Base-by-base conservation (phyloP, 2,888 invertebrate genomes). In the Exocentrus adspersus region DNA sequence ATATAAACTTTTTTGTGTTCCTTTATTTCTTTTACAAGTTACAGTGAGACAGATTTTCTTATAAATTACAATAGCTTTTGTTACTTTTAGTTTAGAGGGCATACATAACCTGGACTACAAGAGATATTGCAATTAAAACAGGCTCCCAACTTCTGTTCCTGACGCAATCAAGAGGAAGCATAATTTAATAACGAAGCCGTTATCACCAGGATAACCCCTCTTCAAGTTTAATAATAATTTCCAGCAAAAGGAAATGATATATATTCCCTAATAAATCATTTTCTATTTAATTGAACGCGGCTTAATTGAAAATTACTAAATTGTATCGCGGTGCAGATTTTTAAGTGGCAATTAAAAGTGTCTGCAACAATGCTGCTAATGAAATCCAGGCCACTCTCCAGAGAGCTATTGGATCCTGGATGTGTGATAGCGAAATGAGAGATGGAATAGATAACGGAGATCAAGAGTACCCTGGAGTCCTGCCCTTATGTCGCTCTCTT, bases 391-490 rank as follows among this genome's bases (percentile, higher is more conserved):
- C n/a, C n/a, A n/a, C 52, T 65, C 46, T 74, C 74, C 57, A 30
- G 70, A 69, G 73, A 68, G 69, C 67, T 64, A 73, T 71, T 66
- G 66, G 66, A 61, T 65, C 64, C 71, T 68, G 68, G 62, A 67
- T 71, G 71, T 73, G 71, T 73, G 74, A 76, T 74, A 72, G 72
- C 72, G 69, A 74, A 74, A 78, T 78, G 76, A 77, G 74, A 73
- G 73, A 77, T 77, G 73, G 72, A 68, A 69, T 60, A 71, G 74
- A 77, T 75, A 75, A 75, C 71, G 69, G 72, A 72, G 75, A 78
- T 77, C 75, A 77, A 74, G 74, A 69, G 72, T 67, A 64, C 76
- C 71, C 74, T 53, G 37, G 76, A 71, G 76, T 69, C 65, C 64
- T 56, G 69, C 65, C 71, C 72, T 73, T 70, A 75, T 75, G 72